Base-by-base conservation (phyloP, 2,888 invertebrate genomes). In the Pandemis heparana region DNA sequence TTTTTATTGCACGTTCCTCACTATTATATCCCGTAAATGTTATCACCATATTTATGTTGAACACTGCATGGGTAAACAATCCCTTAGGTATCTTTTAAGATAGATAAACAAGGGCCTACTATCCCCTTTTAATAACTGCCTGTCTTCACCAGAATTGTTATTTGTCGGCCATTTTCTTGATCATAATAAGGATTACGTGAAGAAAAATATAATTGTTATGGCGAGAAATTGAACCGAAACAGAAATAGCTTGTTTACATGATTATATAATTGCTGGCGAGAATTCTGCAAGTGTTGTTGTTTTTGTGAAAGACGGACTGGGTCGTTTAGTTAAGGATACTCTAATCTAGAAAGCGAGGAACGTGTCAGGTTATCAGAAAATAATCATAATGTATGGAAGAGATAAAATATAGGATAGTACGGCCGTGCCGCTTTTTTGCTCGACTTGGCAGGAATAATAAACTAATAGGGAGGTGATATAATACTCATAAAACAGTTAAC, bases 121-220 rank as follows among this genome's bases (percentile, higher is more conserved):
- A n/a, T 12, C 18, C 53, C 53, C 56, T 12, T 56, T 56, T 56
- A 23, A 2, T 56, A 23, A 2, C 60, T 12, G 53, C 38, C 32
- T 32, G 59, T 59, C 60, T 38, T 60, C 60, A 60, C 8, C 60
- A 60, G 60, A 38, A n/a, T n/a, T 60, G n/a, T 60, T 60, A 23
- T 59, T 32, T 38, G 32, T 38, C 10, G 38, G 32, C 14, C 32
- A 38, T 60, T 60, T 56, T 53, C 10, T n/a, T 60, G 14, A 38
- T 38, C 38, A 60, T 60, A 60, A 60, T 14, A 38, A 56, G 4
- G 32, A 60, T 60, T 60, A 60, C 60, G 60, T 60, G 60, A n/a
- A 56, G 12, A 12, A 53, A 16, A 18, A 56, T 56, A 56, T 56
- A 56, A 56, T 12, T 10, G 23, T 56, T 23, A 56, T 12, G 12